These are phyloP conservation scores for Eupithecia subumbrata DNA, from an alignment of 2,888 invertebrate genomes.

Conservation along the genomic window DNA sequence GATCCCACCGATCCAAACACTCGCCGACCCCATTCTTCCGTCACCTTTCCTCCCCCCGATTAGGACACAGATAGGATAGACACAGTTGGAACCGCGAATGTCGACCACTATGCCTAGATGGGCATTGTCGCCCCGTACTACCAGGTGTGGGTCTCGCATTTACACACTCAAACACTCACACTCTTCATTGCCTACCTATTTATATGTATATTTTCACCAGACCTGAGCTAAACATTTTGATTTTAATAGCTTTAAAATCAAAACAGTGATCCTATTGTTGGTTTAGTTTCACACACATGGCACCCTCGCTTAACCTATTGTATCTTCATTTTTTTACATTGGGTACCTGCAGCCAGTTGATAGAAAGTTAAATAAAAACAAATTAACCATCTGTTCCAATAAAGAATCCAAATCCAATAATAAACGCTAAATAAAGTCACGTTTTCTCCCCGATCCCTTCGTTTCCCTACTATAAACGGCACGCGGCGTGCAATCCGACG, in stretches of 20 bases:
- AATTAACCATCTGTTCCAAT: slow-evolving; percentile 3
- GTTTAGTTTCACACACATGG: neutral
- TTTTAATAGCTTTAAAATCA: neutral
- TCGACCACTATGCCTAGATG: too few species aligned
- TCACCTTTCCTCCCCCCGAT: too few species aligned
- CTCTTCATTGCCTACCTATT: too few species aligned
- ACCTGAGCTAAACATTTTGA: neutral
- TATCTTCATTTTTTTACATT: neutral
- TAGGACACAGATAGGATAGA: too few species aligned
- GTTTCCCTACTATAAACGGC: slow-evolving; percentile 22
- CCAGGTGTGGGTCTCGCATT: too few species aligned
- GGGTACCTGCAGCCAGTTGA: neutral
- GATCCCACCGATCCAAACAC: too few species aligned
- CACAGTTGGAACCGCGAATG: too few species aligned
- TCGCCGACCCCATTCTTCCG: too few species aligned
- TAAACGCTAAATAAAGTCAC: slow-evolving; percentile 19
- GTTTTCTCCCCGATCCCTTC: neutral
- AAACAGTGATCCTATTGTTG: neutral
- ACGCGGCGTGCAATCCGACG: slow-evolving; percentile 19
- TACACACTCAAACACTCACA: too few species aligned
- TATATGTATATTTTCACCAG: neutral
- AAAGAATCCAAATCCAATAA: neutral
- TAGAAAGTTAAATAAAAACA: slow-evolving; percentile 2
- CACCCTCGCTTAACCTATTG: neutral
- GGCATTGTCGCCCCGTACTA: too few species aligned